Evolutionary conservation across 2,888 invertebrate species (phyloP).

Genomic region (Pelosia muscerda): DNA sequence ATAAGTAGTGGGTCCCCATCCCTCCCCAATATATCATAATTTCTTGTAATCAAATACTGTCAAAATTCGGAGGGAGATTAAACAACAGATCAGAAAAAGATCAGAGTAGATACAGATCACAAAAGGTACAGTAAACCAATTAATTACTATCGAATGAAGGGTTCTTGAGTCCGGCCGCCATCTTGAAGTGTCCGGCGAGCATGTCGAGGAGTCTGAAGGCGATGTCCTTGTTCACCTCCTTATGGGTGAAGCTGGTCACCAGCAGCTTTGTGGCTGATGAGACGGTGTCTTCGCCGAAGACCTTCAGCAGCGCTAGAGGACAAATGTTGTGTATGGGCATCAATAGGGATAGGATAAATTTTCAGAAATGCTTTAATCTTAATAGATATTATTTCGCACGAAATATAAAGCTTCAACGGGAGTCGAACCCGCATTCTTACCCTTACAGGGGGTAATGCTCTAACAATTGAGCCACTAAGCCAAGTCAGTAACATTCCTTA

Average conservation of each 20-base stretch:
- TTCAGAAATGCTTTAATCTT: no score
- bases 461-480: no score
- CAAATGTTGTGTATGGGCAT: neutral
- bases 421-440: no score
- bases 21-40: no score
- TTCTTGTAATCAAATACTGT: neutral
- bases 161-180: constrained; percentile 64
- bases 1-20: no score
- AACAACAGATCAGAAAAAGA: no score
- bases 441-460: no score
- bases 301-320: constrained; percentile 59
- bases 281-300: constrained; percentile 70
- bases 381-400: no score
- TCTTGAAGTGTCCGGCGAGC: constrained; percentile 68
- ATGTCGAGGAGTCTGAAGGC: constrained; percentile 68
- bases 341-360: no score
- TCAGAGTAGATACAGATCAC: neutral
- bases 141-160: constrained; percentile 70
- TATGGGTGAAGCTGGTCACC: constrained; percentile 63
- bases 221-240: constrained; percentile 67
- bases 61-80: neutral
- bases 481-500: no score
- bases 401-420: no score
- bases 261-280: constrained; percentile 52
- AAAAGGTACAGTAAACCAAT: neutral